phyloP scores from a whole-genome alignment of 2,797 vertebrate species.

The Babyrousa celebensis region DNA sequence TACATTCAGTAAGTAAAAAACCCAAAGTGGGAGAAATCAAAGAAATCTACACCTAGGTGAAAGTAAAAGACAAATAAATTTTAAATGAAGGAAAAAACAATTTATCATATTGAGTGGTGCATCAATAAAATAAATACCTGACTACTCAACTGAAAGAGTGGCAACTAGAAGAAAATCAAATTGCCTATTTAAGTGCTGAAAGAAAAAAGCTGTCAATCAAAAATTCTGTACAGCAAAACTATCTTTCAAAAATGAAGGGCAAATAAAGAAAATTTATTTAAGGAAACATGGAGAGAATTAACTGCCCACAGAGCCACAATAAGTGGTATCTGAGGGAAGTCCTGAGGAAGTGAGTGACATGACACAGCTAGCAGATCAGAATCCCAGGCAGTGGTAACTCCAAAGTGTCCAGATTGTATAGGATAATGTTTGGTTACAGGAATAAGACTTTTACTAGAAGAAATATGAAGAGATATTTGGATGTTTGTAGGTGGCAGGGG shows the following conservation, averaged over 20 bases:
- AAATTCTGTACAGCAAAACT: neutral
- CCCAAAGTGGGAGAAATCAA: neutral
- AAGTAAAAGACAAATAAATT: constrained; percentile 4
- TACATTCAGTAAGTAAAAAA: neutral
- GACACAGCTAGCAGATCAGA: neutral
- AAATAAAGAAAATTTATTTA: neutral
- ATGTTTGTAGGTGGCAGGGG: neutral
- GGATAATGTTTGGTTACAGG: neutral
- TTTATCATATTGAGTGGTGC: neutral
- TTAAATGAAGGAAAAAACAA: constrained; percentile 1
- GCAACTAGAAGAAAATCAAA: neutral
- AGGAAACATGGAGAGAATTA: neutral
- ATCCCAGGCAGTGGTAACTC: neutral
- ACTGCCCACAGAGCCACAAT: neutral
- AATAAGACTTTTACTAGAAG: neutral
- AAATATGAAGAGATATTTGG: neutral
- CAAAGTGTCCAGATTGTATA: neutral
- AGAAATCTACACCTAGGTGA: neutral
- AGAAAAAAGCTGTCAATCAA: neutral
- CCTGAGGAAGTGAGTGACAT: neutral
- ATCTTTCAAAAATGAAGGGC: constrained; percentile 28
- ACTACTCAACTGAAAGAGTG: neutral
- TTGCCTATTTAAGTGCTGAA: neutral
- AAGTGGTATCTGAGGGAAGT: neutral
- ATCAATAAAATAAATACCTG: neutral